Base-by-base conservation (phyloP, 2,797 vertebrate genomes). In the Malacoraja senta region DNA sequence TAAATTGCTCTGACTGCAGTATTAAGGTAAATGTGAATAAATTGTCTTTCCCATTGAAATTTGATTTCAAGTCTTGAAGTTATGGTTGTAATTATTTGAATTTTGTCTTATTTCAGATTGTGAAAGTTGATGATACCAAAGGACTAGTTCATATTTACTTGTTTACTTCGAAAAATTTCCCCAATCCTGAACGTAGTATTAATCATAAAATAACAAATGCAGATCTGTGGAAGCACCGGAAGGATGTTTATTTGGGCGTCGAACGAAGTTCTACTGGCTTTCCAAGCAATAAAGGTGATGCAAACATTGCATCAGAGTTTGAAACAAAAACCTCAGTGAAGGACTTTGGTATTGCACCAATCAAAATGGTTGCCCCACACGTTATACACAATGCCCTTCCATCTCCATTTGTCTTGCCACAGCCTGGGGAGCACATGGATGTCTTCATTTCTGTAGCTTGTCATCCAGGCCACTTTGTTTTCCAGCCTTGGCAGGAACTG, bases 401-500 rank as follows among this genome's bases (percentile, higher is more conserved):
- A 0, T 97, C 97, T 1, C 96, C 95, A 21, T 94, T 98, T 94
- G 95, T 96, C 94, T 94, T 99, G 90, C 97, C 97, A 0, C 96
- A 96, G 90, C 95, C 96, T 72, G 98, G 98, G 74, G 97, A 98
- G 93, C 97, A 97, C 93, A 96, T 99, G 95, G 98, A 99, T 93
- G 96, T 99, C 83, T 98, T 97, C 0, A 97, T 99, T 93, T 97
- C 98, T 0, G 97, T 98, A 94, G 98, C 98, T 68, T 98, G 97
- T 94, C 98, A 99, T 94, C 99, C 98, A 0, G 98, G 98, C 61
- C 97, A 99, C 95, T 99, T 99, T 94, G 97, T 99, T 94, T 95
- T 99, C 94, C 98, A 99, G 95, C 97, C 96, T 0, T 99, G 98
- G 98, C 96, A 98, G 94, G 97, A 98, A 93, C 96, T 98, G n/a